Base-by-base conservation (phyloP, 2,113 vertebrate species). In the Crotalus horridus region DNA sequence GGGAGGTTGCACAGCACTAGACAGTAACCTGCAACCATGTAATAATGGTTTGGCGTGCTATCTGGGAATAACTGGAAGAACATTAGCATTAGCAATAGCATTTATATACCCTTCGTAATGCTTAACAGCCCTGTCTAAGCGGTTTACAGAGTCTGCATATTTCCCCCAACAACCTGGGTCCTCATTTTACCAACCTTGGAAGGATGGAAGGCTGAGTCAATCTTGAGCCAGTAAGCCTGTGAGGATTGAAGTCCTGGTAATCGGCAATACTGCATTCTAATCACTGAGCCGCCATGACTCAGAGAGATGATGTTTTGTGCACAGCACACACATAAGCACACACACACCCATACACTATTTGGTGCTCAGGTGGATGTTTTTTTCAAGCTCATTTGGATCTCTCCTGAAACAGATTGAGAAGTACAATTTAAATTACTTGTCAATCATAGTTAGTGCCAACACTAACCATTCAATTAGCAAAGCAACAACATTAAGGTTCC, bases 371-470 rank as follows among this genome's bases (percentile, higher is more conserved):
- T 96, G 86, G 93, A 92, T 85, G 89, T 33, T 95, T 93, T 92
- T 93, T 89, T 94, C 51, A 43, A 33, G n/a, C 24, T 17, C 85
- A 58, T 55, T 96, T 94, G 86, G 90, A 95, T 89, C 94, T 59
- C 94, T 90, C 58, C 51, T 95, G 95, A 93, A 96, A 95, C 94
- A 96, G 93, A 95, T 89, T 95, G 93, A 96, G 94, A 94, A 96
- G 93, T 61, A 89, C 89, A 92, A 91, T n/a, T 74, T 95, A 90
- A 96, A 94, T 96, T 95, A 92, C 95, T 95, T 96, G 95, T 96
- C 96, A 96, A 95, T 95, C 94, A 95, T 88, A 91, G 95, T 97
- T 96, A 96, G 91, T 64, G 81, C 86, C 54, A 90, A 94, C 92
- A 93, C 91, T 90, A 95, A 55, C 94, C 88, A 90, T 89, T 91